Evolutionary conservation across 2,113 vertebrate species (phyloP), one percentile per base, ranked within the genome.

Genomic region (Heliornis fulica): DNA sequence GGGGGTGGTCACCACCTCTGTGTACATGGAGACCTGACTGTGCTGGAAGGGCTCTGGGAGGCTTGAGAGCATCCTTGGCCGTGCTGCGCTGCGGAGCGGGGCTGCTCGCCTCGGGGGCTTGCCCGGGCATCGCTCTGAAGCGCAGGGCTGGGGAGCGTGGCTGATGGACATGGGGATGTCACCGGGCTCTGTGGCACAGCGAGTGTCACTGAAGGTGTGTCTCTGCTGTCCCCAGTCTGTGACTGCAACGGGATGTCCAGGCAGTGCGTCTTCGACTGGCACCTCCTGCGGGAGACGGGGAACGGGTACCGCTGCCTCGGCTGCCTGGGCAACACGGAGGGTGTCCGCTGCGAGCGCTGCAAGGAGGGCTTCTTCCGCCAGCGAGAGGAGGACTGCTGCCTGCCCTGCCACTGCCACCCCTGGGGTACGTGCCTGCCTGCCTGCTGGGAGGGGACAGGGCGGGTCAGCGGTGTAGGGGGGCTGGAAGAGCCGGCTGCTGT

Each of bases 241-340:
- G 54, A 98, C 3, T 99, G 99, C 93, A 98, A 97, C 0, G 98
- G 98, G 11, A 98, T 98, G 59, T 98, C 99, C 69, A 66, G 78
- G 56, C 98, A 97, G 68, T 99, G 99, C 14, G 2, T 98, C 48
- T 97, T 96, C 1, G 99, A 99, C 76, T 45, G 63, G 31, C 64
- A 93, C 29, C 96, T 98, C 28, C 96, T 97, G 56, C 51, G 85
- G 59, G 94, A 75, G 54, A 98, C 97, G 0, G 98, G 98, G 7
- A 83, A 93, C 0, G 99, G 99, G 4, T 97, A 98, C 66, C 98
- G 97, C 76, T 99, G 99, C 75, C 77, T 99, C 5, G 84, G 97
- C 97, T 99, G 99, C 91, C 79, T 76, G 22, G 99, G 98, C 66
- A 98, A 99, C 97, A 98, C 98, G 0, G 98, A 97, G 4, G 99